These are phyloP conservation scores for Plumapathes pennacea DNA, from an alignment of 92 coral and sea anemone genomes.

Conservation along the genomic window DNA sequence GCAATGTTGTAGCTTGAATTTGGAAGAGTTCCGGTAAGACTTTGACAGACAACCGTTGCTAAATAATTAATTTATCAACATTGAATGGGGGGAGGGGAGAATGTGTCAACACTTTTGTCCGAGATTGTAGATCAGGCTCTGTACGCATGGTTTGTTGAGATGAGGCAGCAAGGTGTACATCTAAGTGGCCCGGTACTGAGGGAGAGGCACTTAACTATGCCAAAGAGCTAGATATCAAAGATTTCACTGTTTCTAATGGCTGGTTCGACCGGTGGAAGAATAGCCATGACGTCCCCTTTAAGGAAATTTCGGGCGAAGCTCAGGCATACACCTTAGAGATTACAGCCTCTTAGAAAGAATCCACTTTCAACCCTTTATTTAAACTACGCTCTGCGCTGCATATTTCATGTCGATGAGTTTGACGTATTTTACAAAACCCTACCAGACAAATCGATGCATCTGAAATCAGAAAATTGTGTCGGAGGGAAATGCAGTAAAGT, in stretches of 20 bases:
- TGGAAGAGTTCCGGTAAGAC: too few relatives aligned
- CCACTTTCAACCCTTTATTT: conserved; percentile 47
- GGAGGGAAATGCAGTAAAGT: conserved; percentile 32
- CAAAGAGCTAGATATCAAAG: conserved; percentile 45
- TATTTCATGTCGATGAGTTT: conserved; percentile 36
- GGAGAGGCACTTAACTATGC: conserved; percentile 54
- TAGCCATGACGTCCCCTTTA: conserved; percentile 42
- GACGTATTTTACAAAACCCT: conserved; percentile 17
- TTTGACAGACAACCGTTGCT: too few relatives aligned
- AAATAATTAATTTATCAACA: too few relatives aligned
- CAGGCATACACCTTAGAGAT: conserved; percentile 46
- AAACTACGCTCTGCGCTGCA: conserved; percentile 42
- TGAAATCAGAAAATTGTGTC: conserved; percentile 25
- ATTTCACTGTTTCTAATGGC: conserved; percentile 60
- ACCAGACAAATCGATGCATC: conserved; percentile 49
- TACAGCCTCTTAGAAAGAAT: conserved; percentile 37
- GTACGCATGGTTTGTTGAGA: conserved; percentile 53
- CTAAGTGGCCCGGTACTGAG: conserved; percentile 51
- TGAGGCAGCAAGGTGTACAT: conserved; percentile 50
- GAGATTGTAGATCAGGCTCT: conserved; percentile 48
- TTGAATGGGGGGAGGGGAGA: too few relatives aligned
- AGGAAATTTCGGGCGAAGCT: conserved; percentile 48
- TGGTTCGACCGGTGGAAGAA: conserved; percentile 59
- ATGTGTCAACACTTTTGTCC: too few relatives aligned
- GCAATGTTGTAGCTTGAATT: too few relatives aligned